phyloP scores from a whole-genome alignment of 2,888 invertebrate genomes.

The Tetranychus truncatus region DNA sequence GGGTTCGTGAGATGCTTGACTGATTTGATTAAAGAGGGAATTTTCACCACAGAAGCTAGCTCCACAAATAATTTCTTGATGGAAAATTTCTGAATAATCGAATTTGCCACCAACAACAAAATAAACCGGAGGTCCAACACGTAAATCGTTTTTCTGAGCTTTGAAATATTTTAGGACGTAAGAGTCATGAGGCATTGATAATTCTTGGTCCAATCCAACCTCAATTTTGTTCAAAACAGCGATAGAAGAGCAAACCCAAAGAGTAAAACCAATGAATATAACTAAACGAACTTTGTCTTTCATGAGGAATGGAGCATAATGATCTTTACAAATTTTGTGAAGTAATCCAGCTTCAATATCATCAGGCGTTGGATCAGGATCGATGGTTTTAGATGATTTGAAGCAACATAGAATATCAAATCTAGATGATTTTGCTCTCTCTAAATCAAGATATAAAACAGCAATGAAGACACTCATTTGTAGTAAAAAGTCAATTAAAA shows the following conservation, averaged over 20 bases:
- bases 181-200: slow-evolving; percentile 41
- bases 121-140: slow-evolving; percentile 41
- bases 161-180: slow-evolving; percentile 38
- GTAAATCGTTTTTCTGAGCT: slow-evolving; percentile 33
- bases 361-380: not conserved
- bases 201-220: slow-evolving; percentile 39
- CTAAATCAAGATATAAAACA: slow-evolving; percentile 58
- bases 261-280: slow-evolving; percentile 35
- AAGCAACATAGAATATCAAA: slow-evolving; percentile 23
- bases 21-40: slow-evolving; percentile 27
- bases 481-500: slow-evolving; percentile 62
- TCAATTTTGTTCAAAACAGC: slow-evolving; percentile 35
- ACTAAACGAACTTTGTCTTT: slow-evolving; percentile 26
- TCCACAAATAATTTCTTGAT: slow-evolving; percentile 37
- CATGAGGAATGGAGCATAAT: slow-evolving; percentile 31
- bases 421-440: slow-evolving; percentile 36
- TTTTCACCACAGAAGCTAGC: slow-evolving; percentile 25
- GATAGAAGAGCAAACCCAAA: slow-evolving; percentile 35
- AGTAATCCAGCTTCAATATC: slow-evolving; percentile 26
- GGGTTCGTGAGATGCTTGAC: slow-evolving; percentile 20
- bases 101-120: slow-evolving; percentile 40
- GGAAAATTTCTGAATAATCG: slow-evolving; percentile 32
- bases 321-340: slow-evolving; percentile 33
- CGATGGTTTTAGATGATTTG: slow-evolving; percentile 11
- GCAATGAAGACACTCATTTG: slow-evolving; percentile 76